Evolutionary conservation across 2,113 vertebrate species (phyloP), one percentile per base, ranked within the genome.

Genomic region (Poicephalus meyeri): DNA sequence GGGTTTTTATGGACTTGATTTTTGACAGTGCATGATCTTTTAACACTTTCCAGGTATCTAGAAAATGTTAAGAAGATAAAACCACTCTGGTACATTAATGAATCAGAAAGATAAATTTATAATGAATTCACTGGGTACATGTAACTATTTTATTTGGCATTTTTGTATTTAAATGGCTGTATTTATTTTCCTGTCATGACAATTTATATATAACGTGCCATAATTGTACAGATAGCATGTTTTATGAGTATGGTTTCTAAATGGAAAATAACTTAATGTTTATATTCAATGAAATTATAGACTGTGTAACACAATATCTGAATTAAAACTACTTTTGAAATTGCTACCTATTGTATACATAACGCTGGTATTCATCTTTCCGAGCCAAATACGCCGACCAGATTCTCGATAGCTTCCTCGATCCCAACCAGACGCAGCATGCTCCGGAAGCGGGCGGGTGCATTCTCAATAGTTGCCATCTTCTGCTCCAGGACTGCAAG

Each of bases 151-250:
- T 96, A 92, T 98, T 97, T 96, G 91, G 96, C 97, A 95, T 98
- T 99, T 97, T 99, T 99, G 97, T 99, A 99, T 98, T 98, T 98
- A 98, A 99, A 99, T 97, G 87, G 93, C 97, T 98, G 95, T 98
- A 98, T 99, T 99, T 99, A 99, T 99, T 99, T 98, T 98, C 96
- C 98, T 97, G 97, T 98, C 97, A 98, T 96, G 96, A 97, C 97
- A 97, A 97, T 97, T 98, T 97, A 97, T 96, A 96, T 95, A 96
- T 97, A 97, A 97, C 94, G 94, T 97, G 96, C 95, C 95, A 96
- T 97, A 94, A 97, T 74, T 98, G 98, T 98, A 98, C 93, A 98
- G 95, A 96, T 93, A 97, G 96, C 97, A 97, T 97, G 95, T 96
- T 96, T 96, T 95, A 96, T 97, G 97, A 94, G 96, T 97, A 96